Base-by-base conservation (phyloP, 2,113 vertebrate genomes). In the Solenodon paradoxus region DNA sequence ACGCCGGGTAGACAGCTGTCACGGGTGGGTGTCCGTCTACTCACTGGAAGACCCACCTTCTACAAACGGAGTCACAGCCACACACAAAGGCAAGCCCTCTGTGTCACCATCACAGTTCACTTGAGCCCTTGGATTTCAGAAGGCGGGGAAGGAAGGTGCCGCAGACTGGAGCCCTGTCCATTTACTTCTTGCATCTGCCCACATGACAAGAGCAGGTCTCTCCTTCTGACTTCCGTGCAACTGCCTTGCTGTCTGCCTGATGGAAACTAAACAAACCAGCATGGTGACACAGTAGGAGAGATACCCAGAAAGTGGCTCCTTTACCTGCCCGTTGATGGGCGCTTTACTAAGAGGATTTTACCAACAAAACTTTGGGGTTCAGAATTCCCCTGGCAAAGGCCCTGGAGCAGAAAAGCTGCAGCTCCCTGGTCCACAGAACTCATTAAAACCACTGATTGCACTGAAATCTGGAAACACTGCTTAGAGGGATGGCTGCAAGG, bases 321-420 rank as follows among this genome's bases (percentile, higher is more conserved):
- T 9, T 35, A 59, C 22, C 49, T 8, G 75, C 28, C 63, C n/a
- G 51, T 3, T 53, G 57, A 69, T 57, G 53, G n/a, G 32, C 6
- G 30, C 38, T 80, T 92, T 79, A 80, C 53, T 30, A 20, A 79
- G 28, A 77, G 13, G 40, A 32, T 22, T 49, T 6, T 53, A 42
- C 61, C 85, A 49, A 11, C 20, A 30, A 94, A 97, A 97, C 92
- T 97, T 97, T 93, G 26, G 74, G 55, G 47, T 90, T 85, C 47
- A 40, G 51, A 88, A 89, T 83, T 75, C 30, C 49, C 20, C 42
- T 5, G 16, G 42, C 38, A 19, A 35, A 59, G 47, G n/a, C 42
- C 53, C 20, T 10, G 35, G n/a, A n/a, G n/a, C n/a, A n/a, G n/a
- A n/a, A n/a, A n/a, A n/a, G n/a, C n/a, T n/a, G n/a, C n/a, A n/a